Evolutionary conservation across 2,888 invertebrate genomes (phyloP), one percentile per base, ranked within the genome.

Genomic region (Lysandra coridon): DNA sequence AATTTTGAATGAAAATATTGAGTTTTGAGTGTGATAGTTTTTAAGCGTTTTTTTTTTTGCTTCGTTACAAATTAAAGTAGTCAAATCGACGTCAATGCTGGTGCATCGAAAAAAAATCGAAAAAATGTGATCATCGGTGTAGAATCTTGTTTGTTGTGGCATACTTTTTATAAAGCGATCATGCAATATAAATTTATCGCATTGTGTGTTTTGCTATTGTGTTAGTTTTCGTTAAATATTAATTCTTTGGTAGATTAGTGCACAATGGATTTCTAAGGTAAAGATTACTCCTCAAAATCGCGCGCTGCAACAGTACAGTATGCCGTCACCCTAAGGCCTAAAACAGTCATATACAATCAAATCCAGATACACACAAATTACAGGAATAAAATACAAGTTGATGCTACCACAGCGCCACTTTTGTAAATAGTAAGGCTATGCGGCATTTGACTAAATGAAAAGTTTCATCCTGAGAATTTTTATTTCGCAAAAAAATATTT

Each of bases 271-370:
- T 14, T 53, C 4, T 17, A 57, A 49, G 49, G 10, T 49, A 49
- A 49, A 10, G 10, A 49, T 49, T 49, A 49, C 10, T 49, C 10
- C 2, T 0, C 49, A 10, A 57, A 10, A 64, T 64, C 64, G 64
- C 23, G 23, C 64, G 64, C 2, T 30, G 12, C 10, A 64, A 64
- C 30, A 64, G 30, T 12, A 6, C 64, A 64, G 10, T 64, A 10
- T 30, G 64, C 1, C 30, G 4, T 64, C 30, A 30, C 64, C 64
- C 64, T 64, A 64, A 64, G 64, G 85, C 86, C 86, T 84, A 83
- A 81, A 84, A 83, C 84, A 84, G 83, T 87, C 84, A 74, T 85
- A 85, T 84, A 86, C 85, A 37, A 60, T 74, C 40, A 73, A 33
- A 78, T 85, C 84, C 81, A 83, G 82, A 80, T 80, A 81, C 80